Base-by-base conservation (phyloP, 1,140 invertebrate species). In the Drosophila sp. region DNA sequence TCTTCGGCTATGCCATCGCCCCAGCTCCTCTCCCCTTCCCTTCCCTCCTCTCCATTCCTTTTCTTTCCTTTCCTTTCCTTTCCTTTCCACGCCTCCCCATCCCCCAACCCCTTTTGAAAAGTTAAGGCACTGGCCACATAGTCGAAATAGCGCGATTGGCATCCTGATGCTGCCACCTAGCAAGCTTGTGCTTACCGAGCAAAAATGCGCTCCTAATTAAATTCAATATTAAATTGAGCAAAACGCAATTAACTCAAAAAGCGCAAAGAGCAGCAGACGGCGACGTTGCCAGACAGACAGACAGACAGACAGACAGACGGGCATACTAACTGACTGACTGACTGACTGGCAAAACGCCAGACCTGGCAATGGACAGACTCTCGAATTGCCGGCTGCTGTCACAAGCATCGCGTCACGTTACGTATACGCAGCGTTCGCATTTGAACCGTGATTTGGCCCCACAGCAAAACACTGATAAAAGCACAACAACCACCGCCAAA, bases 211-310 rank as follows among this genome's bases (percentile, higher is more conserved):
- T 74, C 82, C 84, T 83, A 89, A 89, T 89, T 89, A 89, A 89
- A 89, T 89, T 89, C 84, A 89, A 89, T 89, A 89, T 89, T 89
- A 89, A 89, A 89, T 89, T 89, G 84, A 89, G 84, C 84, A 84
- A 89, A 89, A 89, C 86, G 84, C 84, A 89, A 89, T 89, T 89
- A 89, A 87, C 82, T 87, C 83, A 78, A 87, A 87, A 87, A 78
- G 77, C 81, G 81, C 70, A 62, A 25, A 13, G 21, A 34, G 48
- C 41, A 54, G 69, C 73, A 61, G 16, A 61, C 56, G 34, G 50
- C 64, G 45, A 50, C 21, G 13, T 41, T 74, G 63, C 41, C 40
- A 27, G 70, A 64, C 62, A 4, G 67, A 41, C 70, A 41, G 46
- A 76, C 73, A 80, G 72, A 74, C 65, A 62, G 48, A 50, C 51